Base-by-base conservation (phyloP, 1,140 invertebrate species). In the Asbolus verrucosus region DNA sequence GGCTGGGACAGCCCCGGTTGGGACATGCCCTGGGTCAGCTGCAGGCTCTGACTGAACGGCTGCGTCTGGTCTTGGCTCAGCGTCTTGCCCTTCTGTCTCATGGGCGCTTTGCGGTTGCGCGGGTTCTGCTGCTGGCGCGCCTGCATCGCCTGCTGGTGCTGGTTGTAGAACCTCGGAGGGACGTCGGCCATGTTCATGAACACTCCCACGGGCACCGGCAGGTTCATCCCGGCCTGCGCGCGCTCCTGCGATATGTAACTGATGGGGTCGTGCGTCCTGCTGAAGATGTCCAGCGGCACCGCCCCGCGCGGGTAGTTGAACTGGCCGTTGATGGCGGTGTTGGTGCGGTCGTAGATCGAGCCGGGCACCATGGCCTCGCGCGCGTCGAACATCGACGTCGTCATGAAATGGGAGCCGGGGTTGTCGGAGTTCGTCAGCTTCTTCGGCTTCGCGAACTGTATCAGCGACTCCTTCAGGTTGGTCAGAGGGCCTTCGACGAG, bases 401-500 rank as follows among this genome's bases (percentile, higher is more conserved):
- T 94, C 96, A 98, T 98, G 77, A 98, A 98, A 78, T 98, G 94
- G 0, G 94, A 94, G 1, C 96, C 97, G 1, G 97, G 96, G 83
- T 98, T 98, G 16, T 93, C 88, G 0, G 92, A 89, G 82, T 98
- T 98, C 0, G 97, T 89, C 19, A 99, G 84, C 79, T 97, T 96
- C 80, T 97, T 96, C 4, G 97, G 97, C 82, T 98, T 99, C 5
- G 95, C 94, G 80, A 99, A 98, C 79, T 97, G 96, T 41, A 99
- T 97, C 78, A 95, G 88, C 0, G 95, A 97, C 80, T 98, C 95
- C 80, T 98, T 98, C 1, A 99, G 84, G 83, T 99, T 99, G 68
- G 95, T 98, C 6, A 99, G 83, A 0, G 98, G 97, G 0, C 98
- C 98, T 84, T 99, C 98, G 0, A 99, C 97, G 1, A 99, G 84